Conservation (phyloP, 2,888 invertebrate genomes). For the Limnephilus lunatus region DNA sequence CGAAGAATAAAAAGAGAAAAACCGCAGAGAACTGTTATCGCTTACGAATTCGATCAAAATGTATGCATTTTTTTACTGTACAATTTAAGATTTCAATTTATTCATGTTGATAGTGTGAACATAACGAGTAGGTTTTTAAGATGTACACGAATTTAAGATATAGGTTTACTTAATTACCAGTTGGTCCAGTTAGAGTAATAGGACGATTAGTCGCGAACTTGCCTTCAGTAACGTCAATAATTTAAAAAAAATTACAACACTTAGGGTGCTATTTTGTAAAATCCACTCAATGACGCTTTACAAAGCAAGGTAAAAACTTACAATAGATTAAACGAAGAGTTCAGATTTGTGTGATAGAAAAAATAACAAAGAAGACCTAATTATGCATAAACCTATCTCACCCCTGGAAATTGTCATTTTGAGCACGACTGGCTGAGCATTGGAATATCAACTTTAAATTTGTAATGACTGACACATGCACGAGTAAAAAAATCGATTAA, state of each 20-base stretch:
- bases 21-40: constrained; percentile 39
- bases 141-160: not conserved
- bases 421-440: not conserved
- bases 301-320: too few species aligned
- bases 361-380: not conserved
- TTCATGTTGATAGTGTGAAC: not conserved
- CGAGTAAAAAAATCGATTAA: too few species aligned
- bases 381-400: not conserved
- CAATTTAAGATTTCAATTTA: not conserved
- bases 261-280: not conserved
- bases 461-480: not conserved
- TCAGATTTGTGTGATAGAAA: not conserved
- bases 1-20: constrained; percentile 14
- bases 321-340: not conserved
- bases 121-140: not conserved
- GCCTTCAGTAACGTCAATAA: not conserved
- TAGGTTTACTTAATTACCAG: not conserved
- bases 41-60: constrained; percentile 28
- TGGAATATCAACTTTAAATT: not conserved
- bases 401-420: not conserved
- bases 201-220: not conserved
- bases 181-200: not conserved
- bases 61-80: not conserved
- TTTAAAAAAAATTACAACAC: too few species aligned
- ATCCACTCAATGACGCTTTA: too few species aligned